Conservation (phyloP, 53 echinoderm and acorn worm genomes). For the Zoroaster sp. region DNA sequence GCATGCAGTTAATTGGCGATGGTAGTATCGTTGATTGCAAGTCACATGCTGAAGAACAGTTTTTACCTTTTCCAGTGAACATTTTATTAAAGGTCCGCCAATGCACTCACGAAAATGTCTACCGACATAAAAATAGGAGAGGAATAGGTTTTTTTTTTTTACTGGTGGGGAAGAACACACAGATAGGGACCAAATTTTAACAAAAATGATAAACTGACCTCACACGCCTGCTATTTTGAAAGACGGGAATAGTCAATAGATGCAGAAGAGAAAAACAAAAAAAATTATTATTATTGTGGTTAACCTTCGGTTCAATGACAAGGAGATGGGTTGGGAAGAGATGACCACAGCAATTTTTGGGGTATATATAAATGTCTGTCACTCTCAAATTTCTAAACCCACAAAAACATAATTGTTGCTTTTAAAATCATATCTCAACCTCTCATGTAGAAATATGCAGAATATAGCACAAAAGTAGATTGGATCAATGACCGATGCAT, state of each 20-base stretch:
- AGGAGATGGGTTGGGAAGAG: too few species aligned
- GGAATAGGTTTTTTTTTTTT: background rate
- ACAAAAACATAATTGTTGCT: too few species aligned
- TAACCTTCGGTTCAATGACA: too few species aligned
- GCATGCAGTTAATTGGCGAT: background rate
- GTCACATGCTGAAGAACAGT: background rate
- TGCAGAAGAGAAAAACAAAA: background rate
- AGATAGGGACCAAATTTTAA: background rate
- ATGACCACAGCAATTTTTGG: too few species aligned
- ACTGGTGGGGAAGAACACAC: background rate
- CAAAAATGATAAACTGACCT: conserved; percentile 1
- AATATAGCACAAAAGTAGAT: too few species aligned
- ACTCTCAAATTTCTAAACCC: too few species aligned
- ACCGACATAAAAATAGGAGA: background rate
- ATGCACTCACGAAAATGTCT: conserved; percentile 4
- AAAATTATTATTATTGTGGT: background rate
- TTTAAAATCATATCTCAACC: too few species aligned
- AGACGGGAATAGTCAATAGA: conserved; percentile 2
- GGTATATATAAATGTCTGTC: too few species aligned
- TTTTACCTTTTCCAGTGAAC: conserved; percentile 8
- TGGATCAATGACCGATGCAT: too few species aligned
- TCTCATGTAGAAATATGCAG: too few species aligned
- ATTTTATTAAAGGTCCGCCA: background rate
- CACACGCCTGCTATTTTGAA: conserved; percentile 6
- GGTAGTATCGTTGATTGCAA: background rate